Base-by-base conservation (phyloP, 2,797 vertebrate genomes). In the Sphenopsis melanotis region DNA sequence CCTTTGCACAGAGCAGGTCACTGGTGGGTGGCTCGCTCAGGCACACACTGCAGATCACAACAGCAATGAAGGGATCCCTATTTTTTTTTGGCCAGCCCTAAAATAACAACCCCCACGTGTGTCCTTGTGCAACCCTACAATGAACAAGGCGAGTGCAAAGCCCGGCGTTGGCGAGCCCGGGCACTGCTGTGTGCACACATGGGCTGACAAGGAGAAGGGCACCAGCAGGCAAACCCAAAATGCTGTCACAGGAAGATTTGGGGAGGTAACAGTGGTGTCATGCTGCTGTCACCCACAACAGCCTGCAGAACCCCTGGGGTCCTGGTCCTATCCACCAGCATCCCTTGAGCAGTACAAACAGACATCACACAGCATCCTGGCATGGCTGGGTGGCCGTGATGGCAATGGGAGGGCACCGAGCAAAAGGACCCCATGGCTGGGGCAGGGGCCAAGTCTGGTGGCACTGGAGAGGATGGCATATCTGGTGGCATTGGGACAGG, bases 141-240 rank as follows among this genome's bases (percentile, higher is more conserved):
- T 7, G 63, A 91, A 50, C 6, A 57, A 77, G 57, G 74, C 0
- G 1, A 84, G 24, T 22, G 44, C 72, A 71, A 56, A 90, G 83
- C 74, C 44, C 0, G 2, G 21, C 1, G 3, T 12, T 15, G 52
- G 42, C 0, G 20, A 88, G 64, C 47, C 50, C 0, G 0, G 60
- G 34, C 65, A 32, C 32, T 6, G 1, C 89, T 44, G 57, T 0
- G 1, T 5, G 17, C 36, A 15, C 63, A 20, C 14, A 2, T 0
- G 8, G 55, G 30, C 21, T 56, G 24, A 63, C 4, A 15, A 64
- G 77, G 41, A 64, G 24, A 61, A 53, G 26, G 60, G 37, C 46
- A 84, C 9, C 68, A 70, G 29, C 26, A 47, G 61, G 10, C 4
- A 64, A 83, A 77, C 32, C 64, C 36, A 44, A 84, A 87, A 69